Evolutionary conservation across 2,888 invertebrate species (phyloP), one percentile per base, ranked within the genome.

Genomic region (Timema podura): DNA sequence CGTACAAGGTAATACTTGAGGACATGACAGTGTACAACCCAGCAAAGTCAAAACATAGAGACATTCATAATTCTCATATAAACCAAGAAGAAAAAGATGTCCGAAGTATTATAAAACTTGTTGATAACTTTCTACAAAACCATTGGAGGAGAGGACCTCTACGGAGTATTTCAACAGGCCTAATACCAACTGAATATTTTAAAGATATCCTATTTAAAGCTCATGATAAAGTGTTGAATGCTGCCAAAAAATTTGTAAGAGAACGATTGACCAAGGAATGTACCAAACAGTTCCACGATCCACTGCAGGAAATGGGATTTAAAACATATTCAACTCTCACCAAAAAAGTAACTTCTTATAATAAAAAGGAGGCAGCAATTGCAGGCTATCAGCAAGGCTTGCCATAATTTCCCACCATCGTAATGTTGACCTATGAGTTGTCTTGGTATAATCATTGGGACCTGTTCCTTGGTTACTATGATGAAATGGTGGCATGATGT

Each of bases 211-310:
- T n/a, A n/a, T 16, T n/a, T 13, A 11, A 57, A 57, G n/a, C 57
- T n/a, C 57, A 57, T n/a, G 2, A 30, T 57, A 57, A 6, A n/a
- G 0, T 8, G n/a, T 57, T n/a, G 15, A 57, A n/a, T 57, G 0
- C 57, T 57, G 57, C 57, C 6, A 57, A 57, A 57, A n/a, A 13
- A 57, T 57, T 13, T 57, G 57, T 57, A 9, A 13, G n/a, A 57
- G 3, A n/a, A n/a, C 57, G 15, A 30, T 30, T 57, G 15, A 57
- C 57, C 15, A 6, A n/a, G 57, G 5, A 6, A 57, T n/a, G 5
- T 57, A 57, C 57, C 9, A 57, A 57, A 57, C 57, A n/a, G 13
- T 57, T 11, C n/a, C 8, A n/a, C 15, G 15, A 57, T 57, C n/a
- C n/a, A 13, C 57, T 57, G 13, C 57, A 57, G 5, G 8, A 54